phyloP scores from a whole-genome alignment of 2,888 invertebrate species.

The Acheta domesticus region DNA sequence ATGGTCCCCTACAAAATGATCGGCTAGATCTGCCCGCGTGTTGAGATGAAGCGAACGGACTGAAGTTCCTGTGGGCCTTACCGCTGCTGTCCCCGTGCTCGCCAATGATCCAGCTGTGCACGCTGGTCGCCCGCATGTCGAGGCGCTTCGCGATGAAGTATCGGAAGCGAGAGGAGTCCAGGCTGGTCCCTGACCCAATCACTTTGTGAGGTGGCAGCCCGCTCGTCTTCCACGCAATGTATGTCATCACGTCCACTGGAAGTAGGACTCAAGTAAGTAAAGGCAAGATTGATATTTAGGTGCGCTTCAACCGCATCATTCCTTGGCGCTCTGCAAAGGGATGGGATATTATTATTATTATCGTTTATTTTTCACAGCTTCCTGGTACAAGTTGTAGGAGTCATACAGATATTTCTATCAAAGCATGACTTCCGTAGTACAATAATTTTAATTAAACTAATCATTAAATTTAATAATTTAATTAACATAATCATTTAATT shows the following conservation, averaged over 20 bases:
- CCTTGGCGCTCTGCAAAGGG: not conserved
- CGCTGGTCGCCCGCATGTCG: slow-evolving; percentile 75
- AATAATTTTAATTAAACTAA: no score
- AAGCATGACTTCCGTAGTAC: no score
- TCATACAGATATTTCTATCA: no score
- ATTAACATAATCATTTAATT: no score
- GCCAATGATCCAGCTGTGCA: slow-evolving; percentile 91
- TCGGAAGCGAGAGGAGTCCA: slow-evolving; percentile 88
- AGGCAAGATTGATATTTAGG: not conserved
- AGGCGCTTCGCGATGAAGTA: slow-evolving; percentile 81
- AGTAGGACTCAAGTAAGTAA: slow-evolving; percentile 27
- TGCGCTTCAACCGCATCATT: not conserved
- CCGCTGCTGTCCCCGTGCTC: slow-evolving; percentile 91
- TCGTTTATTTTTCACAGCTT: no score
- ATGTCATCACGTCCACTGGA: slow-evolving; percentile 64
- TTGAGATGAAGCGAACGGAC: no score
- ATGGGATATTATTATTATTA: no score
- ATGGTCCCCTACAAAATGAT: no score
- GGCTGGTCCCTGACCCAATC: slow-evolving; percentile 88
- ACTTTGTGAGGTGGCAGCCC: slow-evolving; percentile 83
- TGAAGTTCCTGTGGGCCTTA: no score
- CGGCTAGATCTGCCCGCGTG: no score
- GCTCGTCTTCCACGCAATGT: slow-evolving; percentile 72
- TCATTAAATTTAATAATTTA: no score
- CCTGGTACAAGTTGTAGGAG: no score